These are phyloP conservation scores for Neoarius graeffei DNA, from an alignment of 2,113 vertebrate genomes.

Conservation along the genomic window DNA sequence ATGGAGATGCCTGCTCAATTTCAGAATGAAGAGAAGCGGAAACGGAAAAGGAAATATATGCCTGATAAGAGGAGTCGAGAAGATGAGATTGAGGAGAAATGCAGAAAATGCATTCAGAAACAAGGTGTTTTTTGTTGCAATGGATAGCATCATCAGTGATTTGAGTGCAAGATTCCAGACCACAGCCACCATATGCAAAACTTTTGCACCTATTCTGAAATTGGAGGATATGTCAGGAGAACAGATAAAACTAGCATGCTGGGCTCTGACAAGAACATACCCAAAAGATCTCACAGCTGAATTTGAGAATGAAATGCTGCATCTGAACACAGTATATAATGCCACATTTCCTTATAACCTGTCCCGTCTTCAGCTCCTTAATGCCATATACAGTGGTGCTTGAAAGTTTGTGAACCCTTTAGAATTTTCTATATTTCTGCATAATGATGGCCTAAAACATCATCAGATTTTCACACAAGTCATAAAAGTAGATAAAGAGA, in stretches of 20 bases:
- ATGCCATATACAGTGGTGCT: too few species aligned
- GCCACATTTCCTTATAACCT: too few species aligned
- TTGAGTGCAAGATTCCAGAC: conserved; percentile 23
- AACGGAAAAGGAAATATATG: neutral
- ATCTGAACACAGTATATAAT: too few species aligned
- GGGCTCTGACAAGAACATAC: conserved; percentile 15
- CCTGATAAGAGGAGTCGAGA: neutral
- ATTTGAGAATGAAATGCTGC: neutral
- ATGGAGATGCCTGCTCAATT: neutral
- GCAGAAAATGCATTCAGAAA: neutral
- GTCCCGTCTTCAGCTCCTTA: too few species aligned
- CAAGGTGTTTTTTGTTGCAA: neutral
- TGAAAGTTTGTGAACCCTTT: too few species aligned
- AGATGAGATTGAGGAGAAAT: neutral
- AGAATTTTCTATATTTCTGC: too few species aligned
- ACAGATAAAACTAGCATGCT: conserved; percentile 33
- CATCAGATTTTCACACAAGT: too few species aligned
- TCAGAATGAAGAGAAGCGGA: neutral
- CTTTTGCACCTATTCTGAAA: conserved; percentile 39
- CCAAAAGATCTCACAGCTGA: neutral
- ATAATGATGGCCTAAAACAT: too few species aligned
- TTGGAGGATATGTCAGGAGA: conserved; percentile 24
- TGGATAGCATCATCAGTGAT: neutral
- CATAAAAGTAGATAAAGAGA: too few species aligned
- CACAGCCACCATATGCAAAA: conserved; percentile 35